These are phyloP conservation scores for Morpho deidamia DNA, from an alignment of 2,888 invertebrate genomes.

Conservation along the genomic window DNA sequence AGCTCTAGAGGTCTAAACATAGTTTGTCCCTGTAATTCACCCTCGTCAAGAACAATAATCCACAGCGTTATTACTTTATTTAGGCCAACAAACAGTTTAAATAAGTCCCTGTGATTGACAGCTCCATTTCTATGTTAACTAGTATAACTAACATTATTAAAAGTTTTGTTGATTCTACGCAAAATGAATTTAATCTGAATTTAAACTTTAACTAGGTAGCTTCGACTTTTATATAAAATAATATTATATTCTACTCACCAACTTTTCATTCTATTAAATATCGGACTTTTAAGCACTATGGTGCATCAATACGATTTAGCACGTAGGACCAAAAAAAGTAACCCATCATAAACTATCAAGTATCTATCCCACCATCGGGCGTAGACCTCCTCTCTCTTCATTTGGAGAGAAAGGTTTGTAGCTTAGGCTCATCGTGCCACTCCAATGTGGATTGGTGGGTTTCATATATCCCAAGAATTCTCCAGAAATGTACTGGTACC, in stretches of 20 bases:
- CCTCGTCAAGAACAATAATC: slow-evolving; percentile 4
- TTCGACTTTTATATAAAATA: no score
- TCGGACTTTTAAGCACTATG: no score
- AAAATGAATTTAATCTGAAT: slow-evolving; percentile 3
- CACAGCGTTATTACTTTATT: background rate
- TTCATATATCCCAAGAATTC: background rate
- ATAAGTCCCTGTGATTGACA: slow-evolving; percentile 20
- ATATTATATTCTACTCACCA: no score
- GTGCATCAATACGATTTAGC: no score
- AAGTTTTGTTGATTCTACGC: slow-evolving; percentile 19
- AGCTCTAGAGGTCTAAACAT: background rate
- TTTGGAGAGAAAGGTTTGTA: background rate
- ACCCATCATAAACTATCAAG: no score
- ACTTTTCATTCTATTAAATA: no score
- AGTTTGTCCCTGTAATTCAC: background rate
- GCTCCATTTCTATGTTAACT: slow-evolving; percentile 27
- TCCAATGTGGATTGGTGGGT: background rate
- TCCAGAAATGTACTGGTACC: no score
- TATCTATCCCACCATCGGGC: no score
- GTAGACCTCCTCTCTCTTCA: background rate
- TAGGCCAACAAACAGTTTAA: slow-evolving; percentile 2
- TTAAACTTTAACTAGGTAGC: no score
- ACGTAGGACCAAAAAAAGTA: no score
- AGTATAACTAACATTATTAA: slow-evolving; percentile 25
- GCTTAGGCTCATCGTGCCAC: background rate